These are phyloP conservation scores for Schizothorax lantsangensis DNA, from an alignment of 2,797 vertebrate genomes.

Conservation along the genomic window DNA sequence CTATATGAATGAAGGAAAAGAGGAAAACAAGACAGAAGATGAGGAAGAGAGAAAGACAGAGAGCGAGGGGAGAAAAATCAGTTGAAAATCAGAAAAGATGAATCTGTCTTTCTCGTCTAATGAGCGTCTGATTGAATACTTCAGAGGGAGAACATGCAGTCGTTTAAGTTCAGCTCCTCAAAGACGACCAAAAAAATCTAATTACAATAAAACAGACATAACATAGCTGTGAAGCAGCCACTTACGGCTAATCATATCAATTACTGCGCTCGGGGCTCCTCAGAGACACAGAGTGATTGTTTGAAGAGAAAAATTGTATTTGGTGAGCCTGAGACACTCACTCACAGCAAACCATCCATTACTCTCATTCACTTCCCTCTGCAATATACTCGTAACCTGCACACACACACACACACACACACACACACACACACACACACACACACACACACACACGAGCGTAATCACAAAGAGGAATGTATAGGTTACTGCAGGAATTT, in stretches of 20 bases:
- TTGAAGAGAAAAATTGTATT: constrained; percentile 64
- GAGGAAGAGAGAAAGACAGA: constrained; percentile 68
- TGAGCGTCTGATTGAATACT: constrained; percentile 78
- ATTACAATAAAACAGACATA: constrained; percentile 75
- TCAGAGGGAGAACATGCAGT: constrained; percentile 75
- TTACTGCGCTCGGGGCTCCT: constrained; percentile 67
- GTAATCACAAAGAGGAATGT: constrained; percentile 19
- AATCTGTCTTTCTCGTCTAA: constrained; percentile 71
- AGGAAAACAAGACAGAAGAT: constrained; percentile 64
- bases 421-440: background rate
- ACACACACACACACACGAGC: constrained; percentile 1
- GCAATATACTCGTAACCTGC: constrained; percentile 53
- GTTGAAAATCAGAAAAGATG: constrained; percentile 67
- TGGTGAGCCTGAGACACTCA: constrained; percentile 71
- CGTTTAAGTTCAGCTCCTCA: constrained; percentile 72
- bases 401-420: background rate
- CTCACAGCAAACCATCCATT: constrained; percentile 88
- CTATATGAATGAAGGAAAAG: constrained; percentile 61
- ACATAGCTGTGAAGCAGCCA: constrained; percentile 75
- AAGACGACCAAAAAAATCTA: constrained; percentile 67
- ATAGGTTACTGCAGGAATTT: background rate
- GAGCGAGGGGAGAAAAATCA: constrained; percentile 69
- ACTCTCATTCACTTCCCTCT: constrained; percentile 62
- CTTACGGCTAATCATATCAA: constrained; percentile 76
- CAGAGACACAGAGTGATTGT: constrained; percentile 62